These are phyloP conservation scores for Uloborus diversus DNA, from an alignment of 1,140 invertebrate species.

Conservation along the genomic window DNA sequence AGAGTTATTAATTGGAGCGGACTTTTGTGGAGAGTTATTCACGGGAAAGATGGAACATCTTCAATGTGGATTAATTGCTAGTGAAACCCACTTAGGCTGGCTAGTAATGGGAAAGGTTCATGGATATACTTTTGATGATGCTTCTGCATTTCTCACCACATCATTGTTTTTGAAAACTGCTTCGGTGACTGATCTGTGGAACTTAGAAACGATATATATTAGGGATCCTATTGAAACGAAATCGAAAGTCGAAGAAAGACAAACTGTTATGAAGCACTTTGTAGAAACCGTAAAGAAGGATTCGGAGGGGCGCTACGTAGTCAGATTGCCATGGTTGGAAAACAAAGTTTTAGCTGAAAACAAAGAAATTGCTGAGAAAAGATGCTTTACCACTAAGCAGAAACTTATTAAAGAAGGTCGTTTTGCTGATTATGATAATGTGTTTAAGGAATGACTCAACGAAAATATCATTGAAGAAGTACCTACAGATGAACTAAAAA, in stretches of 20 bases:
- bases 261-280: not conserved
- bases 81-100: not conserved
- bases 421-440: not conserved
- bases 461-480: not conserved
- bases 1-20: not conserved
- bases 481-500: not conserved
- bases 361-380: not conserved
- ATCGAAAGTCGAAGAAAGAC: not conserved
- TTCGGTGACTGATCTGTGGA: no score
- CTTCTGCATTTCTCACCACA: no score
- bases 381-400: not conserved
- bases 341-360: not conserved
- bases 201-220: no score
- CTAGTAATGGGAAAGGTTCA: not conserved
- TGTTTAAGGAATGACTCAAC: not conserved
- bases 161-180: no score
- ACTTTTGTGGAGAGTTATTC: conserved; percentile 1
- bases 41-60: not conserved
- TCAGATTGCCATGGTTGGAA: not conserved
- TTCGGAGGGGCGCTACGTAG: not conserved
- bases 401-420: not conserved
- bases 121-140: no score
- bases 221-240: not conserved
- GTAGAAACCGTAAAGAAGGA: not conserved
- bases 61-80: conserved; percentile 5